These are phyloP conservation scores for Zoanthus gigantus DNA, from an alignment of 92 coral and sea anemone genomes.

Conservation along the genomic window DNA sequence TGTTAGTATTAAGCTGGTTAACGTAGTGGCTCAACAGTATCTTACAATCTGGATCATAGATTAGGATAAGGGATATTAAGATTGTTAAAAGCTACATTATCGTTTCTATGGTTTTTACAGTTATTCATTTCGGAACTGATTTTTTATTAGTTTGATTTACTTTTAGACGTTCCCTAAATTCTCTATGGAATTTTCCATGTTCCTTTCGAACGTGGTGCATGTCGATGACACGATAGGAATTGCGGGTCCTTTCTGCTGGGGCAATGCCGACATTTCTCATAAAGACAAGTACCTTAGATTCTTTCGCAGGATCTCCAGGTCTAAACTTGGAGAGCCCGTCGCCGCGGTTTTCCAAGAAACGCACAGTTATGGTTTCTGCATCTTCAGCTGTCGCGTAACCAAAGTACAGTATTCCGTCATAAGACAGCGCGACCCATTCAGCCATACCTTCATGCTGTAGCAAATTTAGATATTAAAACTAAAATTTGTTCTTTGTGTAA, in stretches of 20 bases:
- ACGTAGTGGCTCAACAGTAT: too few relatives aligned
- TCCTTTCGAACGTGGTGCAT: background rate
- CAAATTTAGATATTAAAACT: background rate
- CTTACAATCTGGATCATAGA: too few relatives aligned
- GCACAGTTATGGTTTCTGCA: background rate
- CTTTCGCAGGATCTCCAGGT: background rate
- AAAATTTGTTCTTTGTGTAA: background rate
- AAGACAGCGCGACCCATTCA: background rate
- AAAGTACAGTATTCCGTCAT: background rate
- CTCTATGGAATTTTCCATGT: background rate
- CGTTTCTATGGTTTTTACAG: background rate
- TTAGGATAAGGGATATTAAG: background rate
- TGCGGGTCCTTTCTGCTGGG: background rate
- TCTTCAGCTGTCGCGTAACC: background rate
- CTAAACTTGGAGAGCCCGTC: background rate
- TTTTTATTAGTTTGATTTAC: background rate
- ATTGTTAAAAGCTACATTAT: background rate
- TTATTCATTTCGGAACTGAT: background rate
- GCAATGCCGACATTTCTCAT: too few relatives aligned
- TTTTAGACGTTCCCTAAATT: background rate
- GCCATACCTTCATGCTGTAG: background rate
- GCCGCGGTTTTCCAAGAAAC: background rate
- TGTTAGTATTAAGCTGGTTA: too few relatives aligned
- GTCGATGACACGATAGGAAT: background rate
- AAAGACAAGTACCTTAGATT: background rate